phyloP scores from a whole-genome alignment of 2,113 vertebrate genomes.

The Oenanthe oenanthe region DNA sequence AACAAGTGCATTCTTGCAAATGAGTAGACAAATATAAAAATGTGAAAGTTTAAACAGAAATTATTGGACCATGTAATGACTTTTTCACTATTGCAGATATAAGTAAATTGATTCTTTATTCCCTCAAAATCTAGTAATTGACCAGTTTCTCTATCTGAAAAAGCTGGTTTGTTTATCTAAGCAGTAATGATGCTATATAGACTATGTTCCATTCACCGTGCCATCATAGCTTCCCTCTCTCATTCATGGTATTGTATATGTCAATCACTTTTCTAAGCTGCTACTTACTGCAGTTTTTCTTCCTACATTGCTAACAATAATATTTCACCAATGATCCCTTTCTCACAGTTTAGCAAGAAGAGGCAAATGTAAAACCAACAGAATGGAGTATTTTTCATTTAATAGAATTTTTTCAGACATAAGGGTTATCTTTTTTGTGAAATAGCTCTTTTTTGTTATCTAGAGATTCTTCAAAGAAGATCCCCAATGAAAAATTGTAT shows the following conservation, averaged over 20 bases:
- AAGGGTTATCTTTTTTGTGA: neutral
- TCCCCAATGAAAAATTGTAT: constrained; percentile 11
- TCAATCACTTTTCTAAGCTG: neutral
- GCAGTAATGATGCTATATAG: neutral
- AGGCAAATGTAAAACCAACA: neutral
- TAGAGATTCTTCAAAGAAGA: constrained; percentile 11
- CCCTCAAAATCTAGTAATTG: neutral
- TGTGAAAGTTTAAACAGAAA: neutral
- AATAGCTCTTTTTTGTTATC: constrained; percentile 33
- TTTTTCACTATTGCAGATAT: neutral
- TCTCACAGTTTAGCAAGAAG: neutral
- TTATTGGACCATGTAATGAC: neutral
- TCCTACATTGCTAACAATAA: neutral
- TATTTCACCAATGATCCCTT: neutral
- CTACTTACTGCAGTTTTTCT: neutral
- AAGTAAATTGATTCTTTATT: neutral
- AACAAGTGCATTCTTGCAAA: neutral
- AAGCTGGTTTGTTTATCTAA: neutral
- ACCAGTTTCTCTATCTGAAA: neutral
- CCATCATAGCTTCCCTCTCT: neutral
- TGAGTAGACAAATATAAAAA: neutral
- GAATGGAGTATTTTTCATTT: neutral
- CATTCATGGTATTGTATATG: neutral
- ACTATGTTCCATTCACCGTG: neutral
- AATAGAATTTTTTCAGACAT: neutral